phyloP scores from a whole-genome alignment of 2,797 vertebrate species.

The Anomalospiza imberbis region DNA sequence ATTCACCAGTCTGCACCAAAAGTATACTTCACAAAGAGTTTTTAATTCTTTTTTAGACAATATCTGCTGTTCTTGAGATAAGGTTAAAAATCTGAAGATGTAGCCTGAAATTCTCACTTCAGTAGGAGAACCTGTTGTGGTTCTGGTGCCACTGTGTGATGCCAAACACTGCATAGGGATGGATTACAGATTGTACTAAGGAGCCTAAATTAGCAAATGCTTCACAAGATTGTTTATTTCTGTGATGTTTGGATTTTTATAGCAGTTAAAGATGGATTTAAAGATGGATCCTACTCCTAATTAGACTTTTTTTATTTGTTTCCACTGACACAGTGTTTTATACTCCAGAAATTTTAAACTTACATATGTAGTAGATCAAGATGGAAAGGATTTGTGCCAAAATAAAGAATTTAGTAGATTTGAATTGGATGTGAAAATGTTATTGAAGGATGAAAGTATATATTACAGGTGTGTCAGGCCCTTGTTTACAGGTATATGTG shows the following conservation, averaged over 20 bases:
- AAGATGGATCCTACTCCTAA: neutral
- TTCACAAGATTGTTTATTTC: neutral
- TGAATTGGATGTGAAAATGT: neutral
- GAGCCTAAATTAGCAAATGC: neutral
- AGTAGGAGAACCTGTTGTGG: neutral
- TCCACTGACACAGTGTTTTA: neutral
- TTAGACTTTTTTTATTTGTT: neutral
- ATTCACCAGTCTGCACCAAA: neutral
- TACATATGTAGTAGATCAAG: neutral
- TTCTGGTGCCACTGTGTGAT: neutral
- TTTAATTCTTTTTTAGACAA: neutral
- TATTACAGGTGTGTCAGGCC: neutral
- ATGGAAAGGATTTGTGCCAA: neutral
- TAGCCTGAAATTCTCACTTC: neutral
- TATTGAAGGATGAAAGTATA: neutral
- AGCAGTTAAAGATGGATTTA: neutral
- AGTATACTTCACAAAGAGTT: neutral
- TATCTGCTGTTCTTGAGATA: neutral
- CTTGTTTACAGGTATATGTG: neutral
- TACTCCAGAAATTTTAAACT: neutral
- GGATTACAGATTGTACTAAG: neutral
- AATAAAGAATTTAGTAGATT: neutral
- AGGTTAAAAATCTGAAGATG: neutral
- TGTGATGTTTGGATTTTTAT: neutral
- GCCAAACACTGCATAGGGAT: fast-evolving